phyloP scores from a whole-genome alignment of 1,140 invertebrate genomes.

The Apis dorsata region DNA sequence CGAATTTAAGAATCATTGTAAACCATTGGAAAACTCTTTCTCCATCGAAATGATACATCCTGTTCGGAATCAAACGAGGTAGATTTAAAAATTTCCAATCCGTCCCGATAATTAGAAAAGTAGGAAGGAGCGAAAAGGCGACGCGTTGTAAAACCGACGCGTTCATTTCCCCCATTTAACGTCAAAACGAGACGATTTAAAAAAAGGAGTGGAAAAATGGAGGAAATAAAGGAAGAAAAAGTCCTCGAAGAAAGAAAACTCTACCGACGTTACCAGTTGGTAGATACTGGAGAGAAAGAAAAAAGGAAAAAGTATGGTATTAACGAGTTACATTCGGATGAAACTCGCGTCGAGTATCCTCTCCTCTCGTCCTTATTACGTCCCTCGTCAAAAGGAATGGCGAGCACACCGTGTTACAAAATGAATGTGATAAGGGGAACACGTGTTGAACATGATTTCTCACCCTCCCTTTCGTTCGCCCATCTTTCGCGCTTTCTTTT shows the following conservation, averaged over 20 bases:
- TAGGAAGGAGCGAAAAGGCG: neutral
- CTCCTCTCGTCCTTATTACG: constrained; percentile 36
- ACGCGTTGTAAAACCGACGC: neutral
- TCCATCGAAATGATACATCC: too few species aligned
- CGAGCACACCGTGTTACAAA: constrained; percentile 48
- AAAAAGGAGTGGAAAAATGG: too few species aligned
- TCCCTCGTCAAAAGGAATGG: constrained; percentile 17
- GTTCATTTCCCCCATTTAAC: neutral
- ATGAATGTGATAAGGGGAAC: constrained; percentile 75
- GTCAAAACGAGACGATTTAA: neutral
- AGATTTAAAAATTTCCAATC: too few species aligned
- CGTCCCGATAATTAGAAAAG: too few species aligned
- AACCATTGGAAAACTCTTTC: too few species aligned
- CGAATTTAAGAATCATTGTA: too few species aligned
- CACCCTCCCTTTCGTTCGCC: constrained; percentile 25
- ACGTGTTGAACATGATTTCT: constrained; percentile 75
- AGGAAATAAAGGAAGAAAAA: neutral
- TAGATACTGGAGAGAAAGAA: too few species aligned
- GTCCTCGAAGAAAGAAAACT: too few species aligned
- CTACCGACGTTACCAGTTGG: too few species aligned
- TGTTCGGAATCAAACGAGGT: too few species aligned
- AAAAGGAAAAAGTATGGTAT: neutral
- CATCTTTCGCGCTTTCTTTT: constrained; percentile 28
- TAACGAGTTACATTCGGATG: constrained; percentile 25
- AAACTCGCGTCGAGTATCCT: neutral